Base-by-base conservation (phyloP, 2,888 invertebrate genomes). In the Melipona bicolor region DNA sequence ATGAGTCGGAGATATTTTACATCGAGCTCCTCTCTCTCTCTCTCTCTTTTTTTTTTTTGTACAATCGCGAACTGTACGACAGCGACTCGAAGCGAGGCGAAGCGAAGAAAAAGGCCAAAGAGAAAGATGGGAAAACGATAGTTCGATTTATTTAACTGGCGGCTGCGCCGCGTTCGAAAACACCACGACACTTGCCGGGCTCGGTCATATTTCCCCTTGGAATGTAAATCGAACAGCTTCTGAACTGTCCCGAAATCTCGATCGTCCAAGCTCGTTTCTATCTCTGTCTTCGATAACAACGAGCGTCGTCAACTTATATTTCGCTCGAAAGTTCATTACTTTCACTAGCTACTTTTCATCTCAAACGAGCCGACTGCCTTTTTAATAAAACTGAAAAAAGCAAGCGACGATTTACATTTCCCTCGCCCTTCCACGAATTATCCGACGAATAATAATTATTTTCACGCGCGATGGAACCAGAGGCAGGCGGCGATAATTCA, bases 1-100 rank as follows among this genome's bases (percentile, higher is more conserved):
- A 83, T 56, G 67, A 75, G 54, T 27, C 68, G 52, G 50, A 76
- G 62, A 71, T 75, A 68, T 79, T 83, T 67, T 79, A 83, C 49
- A 24, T 43, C 71, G 69, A 36, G 64, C 56, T 56, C 9, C 43
- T 43, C 11, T 43, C 9, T 43, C 1, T 43, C 9, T 43, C 1
- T 2, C 4, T 4, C 0, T 32, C 2, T 43, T 43, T 43, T 9
- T 43, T 9, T 43, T 43, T 9, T 9, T 43, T 65, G 27, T 56
- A 74, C 36, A 32, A 54, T 49, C n/a, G 43, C 43, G 43, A 3
- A 15, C 50, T 50, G n/a, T 72, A 27, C 27, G 27, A 27, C 27
- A 24, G 24, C 61, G 61, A 27, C 56, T 56, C 5, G 21, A 19
- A 67, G 21, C 24, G 24, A 11, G 3, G 3, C 36, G 19, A 52